phyloP scores from a whole-genome alignment of 2,888 invertebrate species.

The Bhutanitis thaidina region DNA sequence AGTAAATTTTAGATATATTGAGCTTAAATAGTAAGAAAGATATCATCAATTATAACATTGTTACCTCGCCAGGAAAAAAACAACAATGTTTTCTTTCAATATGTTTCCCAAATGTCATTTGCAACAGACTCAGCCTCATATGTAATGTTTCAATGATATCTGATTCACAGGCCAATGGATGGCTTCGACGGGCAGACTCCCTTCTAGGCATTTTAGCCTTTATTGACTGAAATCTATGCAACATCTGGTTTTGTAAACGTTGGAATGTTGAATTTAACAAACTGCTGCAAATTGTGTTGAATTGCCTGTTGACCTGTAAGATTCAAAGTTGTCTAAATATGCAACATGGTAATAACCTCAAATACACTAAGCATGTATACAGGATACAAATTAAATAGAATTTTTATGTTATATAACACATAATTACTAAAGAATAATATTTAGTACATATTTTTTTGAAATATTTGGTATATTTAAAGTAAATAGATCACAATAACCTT shows the following conservation, averaged over 20 bases:
- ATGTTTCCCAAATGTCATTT: constrained; percentile 97
- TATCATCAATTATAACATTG: background rate
- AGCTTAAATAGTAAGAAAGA: no score
- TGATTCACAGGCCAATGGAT: constrained; percentile 93
- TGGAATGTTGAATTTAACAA: constrained; percentile 92
- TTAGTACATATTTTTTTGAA: no score
- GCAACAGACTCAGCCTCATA: constrained; percentile 93
- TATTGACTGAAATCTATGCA: constrained; percentile 90
- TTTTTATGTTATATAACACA: no score
- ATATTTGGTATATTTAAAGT: no score
- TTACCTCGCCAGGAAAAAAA: constrained; percentile 96
- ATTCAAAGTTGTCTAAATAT: background rate
- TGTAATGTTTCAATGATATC: constrained; percentile 96
- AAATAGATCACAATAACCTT: no score
- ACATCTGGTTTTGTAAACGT: constrained; percentile 90
- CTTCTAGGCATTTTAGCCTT: constrained; percentile 95
- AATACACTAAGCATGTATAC: background rate
- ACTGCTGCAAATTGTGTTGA: constrained; percentile 88
- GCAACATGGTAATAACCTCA: constrained; percentile 7
- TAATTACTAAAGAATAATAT: no score
- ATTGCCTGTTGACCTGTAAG: constrained; percentile 87
- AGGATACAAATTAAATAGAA: no score
- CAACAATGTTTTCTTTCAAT: constrained; percentile 96
- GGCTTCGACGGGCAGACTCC: constrained; percentile 94
- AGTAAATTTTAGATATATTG: no score